Evolutionary conservation across 2,113 vertebrate genomes (phyloP).

Genomic region (Pedionomus torquatus): DNA sequence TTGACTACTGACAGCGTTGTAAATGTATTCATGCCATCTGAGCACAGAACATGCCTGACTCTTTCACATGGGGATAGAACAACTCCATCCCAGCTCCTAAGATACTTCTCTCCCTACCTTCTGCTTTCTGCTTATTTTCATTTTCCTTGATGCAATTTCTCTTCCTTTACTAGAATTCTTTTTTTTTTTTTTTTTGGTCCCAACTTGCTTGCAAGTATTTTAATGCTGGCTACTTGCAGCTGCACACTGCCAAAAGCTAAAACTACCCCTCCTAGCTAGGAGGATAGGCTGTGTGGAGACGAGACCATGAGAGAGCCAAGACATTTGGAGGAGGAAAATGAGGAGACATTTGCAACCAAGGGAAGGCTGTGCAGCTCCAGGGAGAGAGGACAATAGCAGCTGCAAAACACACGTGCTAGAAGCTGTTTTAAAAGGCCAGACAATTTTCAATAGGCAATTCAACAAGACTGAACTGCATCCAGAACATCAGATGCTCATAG

Average conservation of each 20-base stretch:
- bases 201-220: neutral
- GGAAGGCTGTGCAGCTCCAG: neutral
- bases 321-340: neutral
- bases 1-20: neutral
- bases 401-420: neutral
- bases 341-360: neutral
- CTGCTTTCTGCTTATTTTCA: neutral
- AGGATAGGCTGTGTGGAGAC: neutral
- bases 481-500: neutral
- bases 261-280: neutral
- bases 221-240: neutral
- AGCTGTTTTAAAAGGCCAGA: neutral
- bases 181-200: neutral
- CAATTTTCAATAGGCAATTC: neutral
- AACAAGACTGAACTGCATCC: neutral
- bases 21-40: neutral
- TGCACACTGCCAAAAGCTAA: neutral
- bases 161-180: neutral
- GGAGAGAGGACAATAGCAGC: neutral
- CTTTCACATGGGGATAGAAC: neutral
- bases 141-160: neutral
- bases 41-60: neutral
- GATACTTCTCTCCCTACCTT: neutral
- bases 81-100: neutral
- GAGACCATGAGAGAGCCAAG: neutral